These are phyloP conservation scores for Sarcophaga rosellei DNA, from an alignment of 2,888 invertebrate genomes.

Conservation along the genomic window DNA sequence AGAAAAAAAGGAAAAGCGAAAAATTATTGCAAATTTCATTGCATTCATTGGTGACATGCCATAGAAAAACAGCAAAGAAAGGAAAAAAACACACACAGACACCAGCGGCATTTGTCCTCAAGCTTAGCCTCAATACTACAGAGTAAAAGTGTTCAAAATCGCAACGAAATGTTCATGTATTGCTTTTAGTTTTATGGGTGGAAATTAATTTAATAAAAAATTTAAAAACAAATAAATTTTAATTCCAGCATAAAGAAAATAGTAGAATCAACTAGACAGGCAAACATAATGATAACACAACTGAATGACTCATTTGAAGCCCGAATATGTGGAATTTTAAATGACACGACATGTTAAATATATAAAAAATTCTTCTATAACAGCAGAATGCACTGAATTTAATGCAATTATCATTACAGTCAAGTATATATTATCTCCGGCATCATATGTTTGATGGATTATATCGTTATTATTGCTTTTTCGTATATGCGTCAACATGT, in stretches of 20 bases:
- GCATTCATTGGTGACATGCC: constrained; percentile 64
- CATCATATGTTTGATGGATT: too few species aligned
- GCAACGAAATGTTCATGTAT: not conserved
- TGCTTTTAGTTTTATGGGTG: not conserved
- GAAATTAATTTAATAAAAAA: constrained; percentile 56
- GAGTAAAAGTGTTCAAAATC: constrained; percentile 28
- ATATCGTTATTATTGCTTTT: too few species aligned
- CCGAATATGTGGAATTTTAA: not conserved
- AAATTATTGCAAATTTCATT: constrained; percentile 59
- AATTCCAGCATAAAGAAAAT: constrained; percentile 6
- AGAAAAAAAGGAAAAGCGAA: constrained; percentile 20
- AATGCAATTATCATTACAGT: too few species aligned
- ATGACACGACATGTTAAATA: not conserved
- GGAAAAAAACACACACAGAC: not conserved
- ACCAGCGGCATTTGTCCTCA: constrained; percentile 62
- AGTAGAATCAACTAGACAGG: too few species aligned
- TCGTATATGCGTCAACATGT: too few species aligned
- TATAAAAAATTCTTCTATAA: too few species aligned
- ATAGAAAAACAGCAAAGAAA: constrained; percentile 37
- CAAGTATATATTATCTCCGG: too few species aligned
- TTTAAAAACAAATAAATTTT: constrained; percentile 35
- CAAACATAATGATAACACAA: too few species aligned
- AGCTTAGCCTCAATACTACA: constrained; percentile 60
- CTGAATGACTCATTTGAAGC: not conserved
- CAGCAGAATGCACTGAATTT: too few species aligned